Base-by-base conservation (phyloP, 2,888 invertebrate species). In the Antheraea yamamai region DNA sequence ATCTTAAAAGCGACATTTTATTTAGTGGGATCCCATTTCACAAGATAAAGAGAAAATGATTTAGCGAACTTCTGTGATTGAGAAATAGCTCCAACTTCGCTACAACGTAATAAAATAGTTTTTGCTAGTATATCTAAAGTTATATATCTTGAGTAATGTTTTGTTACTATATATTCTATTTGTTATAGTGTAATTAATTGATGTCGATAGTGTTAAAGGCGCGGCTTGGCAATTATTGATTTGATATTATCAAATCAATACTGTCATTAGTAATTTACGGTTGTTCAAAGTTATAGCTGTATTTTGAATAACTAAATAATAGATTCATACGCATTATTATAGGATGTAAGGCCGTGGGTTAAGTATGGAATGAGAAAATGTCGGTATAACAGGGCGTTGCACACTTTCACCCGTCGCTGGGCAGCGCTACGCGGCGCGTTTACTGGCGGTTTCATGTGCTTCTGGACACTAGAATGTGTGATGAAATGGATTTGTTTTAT, bases 301-400 rank as follows among this genome's bases (percentile, higher is more conserved):
- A 83, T 81, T 85, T 75, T 84, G 82, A 84, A 84, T 83, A 81
- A 79, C 81, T 75, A 83, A 82, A 85, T 83, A 87, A 87, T 85
- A 87, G 86, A 89, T 90, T 89, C 89, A 89, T 84, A 86, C 85
- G 83, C 87, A 86, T 91, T 14, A 64, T 72, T 90, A 89, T 89
- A 87, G 89, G 88, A 88, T 88, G 89, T 91, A 91, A 89, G 89
- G 88, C 87, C 85, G 74, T 78, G 68, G 74, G 70, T 66, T 68
- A 78, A 78, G 81, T 79, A 85, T 88, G 90, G 91, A 91, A 91
- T 92, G 90, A 92, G 92, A 92, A 66, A 92, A 92, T 90, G 87
- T 88, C 85, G 88, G 91, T 89, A 89, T 91, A 92, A 91, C 90
- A 92, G 47, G 47, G 91, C 90, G 88, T 89, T 85, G 89, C 86